Evolutionary conservation across 2,797 vertebrate species (phyloP).

Genomic region (Catharus ustulatus): DNA sequence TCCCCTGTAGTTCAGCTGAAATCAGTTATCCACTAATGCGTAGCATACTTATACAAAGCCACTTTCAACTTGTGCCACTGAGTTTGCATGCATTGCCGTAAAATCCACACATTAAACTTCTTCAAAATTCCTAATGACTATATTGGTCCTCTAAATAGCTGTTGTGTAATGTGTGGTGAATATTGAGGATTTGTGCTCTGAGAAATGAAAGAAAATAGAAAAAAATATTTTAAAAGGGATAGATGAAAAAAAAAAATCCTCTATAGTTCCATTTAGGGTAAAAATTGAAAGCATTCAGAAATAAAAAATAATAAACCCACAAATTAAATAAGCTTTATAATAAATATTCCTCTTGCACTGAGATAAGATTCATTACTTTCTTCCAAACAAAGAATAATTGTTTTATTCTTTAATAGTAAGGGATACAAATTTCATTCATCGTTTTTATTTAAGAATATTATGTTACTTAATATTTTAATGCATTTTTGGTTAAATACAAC

Average conservation of each 20-base stretch:
- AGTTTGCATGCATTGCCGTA: background rate
- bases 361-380: background rate
- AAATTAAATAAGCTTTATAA: background rate
- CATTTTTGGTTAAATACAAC: background rate
- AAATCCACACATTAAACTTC: background rate
- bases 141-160: background rate
- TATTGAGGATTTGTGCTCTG: background rate
- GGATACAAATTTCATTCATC: background rate
- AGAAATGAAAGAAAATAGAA: background rate
- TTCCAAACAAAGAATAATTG: background rate
- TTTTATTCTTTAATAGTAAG: background rate
- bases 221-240: background rate
- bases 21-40: background rate
- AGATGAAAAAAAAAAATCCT: fast-evolving
- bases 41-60: background rate
- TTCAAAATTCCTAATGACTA: background rate
- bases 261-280: background rate
- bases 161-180: background rate
- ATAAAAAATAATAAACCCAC: background rate
- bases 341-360: background rate
- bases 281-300: background rate
- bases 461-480: background rate
- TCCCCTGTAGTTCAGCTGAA: background rate
- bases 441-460: background rate
- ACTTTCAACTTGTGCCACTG: background rate